Base-by-base conservation (phyloP, 92 coral and sea anemone species). In the Heteractis magnifica region DNA sequence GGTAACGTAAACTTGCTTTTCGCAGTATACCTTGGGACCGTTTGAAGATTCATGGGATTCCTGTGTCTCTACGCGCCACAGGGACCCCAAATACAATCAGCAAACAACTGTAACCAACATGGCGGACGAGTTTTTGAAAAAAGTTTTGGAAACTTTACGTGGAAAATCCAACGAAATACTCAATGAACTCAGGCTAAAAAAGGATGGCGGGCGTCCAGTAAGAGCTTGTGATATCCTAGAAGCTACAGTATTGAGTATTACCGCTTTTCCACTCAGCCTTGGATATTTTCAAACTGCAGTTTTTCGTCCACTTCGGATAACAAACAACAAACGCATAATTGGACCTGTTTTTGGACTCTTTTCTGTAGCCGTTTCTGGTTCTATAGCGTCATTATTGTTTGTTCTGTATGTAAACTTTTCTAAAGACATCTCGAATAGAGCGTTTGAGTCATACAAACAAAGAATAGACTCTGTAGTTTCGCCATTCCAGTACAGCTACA, bases 271-370 rank as follows among this genome's bases (percentile, higher is more conserved):
- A 1, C 75, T 96, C 50, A 90, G 88, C 62, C 49, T 96, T 50
- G 99, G 94, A 12, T 53, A 78, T 71, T 71, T 94, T 12, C 99
- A 96, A 83, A 90, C 74, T 51, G 83, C 88, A 23, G 75, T 96
- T 44, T 96, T 94, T 83, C 94, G 97, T 68, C 99, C 99, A 4
- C 68, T 96, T 20, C 77, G 97, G 8, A 52, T 92, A 2, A 94
- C 98, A n/a, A 85, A 92, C 73, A 92, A 92, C 80, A 85, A 75
- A 51, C 81, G 88, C 7, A 4, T 80, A 8, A 11, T 89, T 10
- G 92, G 84, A 3, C 65, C 90, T 4, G 16, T 90, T 0, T 94
- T 86, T 78, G 99, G 99, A 21, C 53, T 84, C n/a, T 18, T 92
- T 51, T 94, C 99, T 49, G 82, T 92, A 1, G 79, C 88, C 49